A percentile compares a stretch with the other conserved stretches of the same genome.
Conservation (phyloP, 2,888 invertebrate genomes). For the Atethmia centrago region DNA sequence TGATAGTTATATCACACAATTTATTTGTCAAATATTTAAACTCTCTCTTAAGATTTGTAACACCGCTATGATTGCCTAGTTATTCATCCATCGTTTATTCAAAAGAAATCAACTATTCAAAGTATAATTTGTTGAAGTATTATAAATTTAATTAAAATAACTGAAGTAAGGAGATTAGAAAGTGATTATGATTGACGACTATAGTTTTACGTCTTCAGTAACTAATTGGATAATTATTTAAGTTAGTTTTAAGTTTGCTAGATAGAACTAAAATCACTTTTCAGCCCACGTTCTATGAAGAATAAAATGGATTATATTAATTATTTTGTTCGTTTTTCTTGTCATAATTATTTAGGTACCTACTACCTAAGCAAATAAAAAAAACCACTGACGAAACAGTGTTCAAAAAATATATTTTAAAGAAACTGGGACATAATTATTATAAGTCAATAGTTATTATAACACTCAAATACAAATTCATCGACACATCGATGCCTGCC, state of each 20-base stretch:
- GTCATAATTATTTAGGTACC: not conserved
- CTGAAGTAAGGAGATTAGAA: conserved; percentile 21
- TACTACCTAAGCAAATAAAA: not conserved
- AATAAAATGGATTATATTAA: not conserved
- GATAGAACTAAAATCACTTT: not conserved
- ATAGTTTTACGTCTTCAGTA: conserved; percentile 27
- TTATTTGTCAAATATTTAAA: conserved; percentile 24
- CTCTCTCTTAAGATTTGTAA: conserved; percentile 9
- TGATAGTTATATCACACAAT: not conserved
- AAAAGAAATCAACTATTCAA: conserved; percentile 28
- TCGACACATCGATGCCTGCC: not conserved
- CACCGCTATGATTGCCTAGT: not conserved
- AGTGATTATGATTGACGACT: conserved; percentile 44
- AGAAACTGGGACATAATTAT: not conserved
- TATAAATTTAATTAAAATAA: conserved; percentile 34
- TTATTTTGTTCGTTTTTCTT: not conserved
- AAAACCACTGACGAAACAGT: not conserved
- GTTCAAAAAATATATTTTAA: not conserved
- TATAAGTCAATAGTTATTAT: too few relatives aligned
- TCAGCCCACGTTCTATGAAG: not conserved
- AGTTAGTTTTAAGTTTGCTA: not conserved
- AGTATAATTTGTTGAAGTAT: conserved; percentile 20
- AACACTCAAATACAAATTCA: too few relatives aligned
- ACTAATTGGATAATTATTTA: conserved; percentile 14
- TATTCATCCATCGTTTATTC: conserved; percentile 29